Conservation (phyloP, 2,113 vertebrate species). For the Phainopepla nitens region DNA sequence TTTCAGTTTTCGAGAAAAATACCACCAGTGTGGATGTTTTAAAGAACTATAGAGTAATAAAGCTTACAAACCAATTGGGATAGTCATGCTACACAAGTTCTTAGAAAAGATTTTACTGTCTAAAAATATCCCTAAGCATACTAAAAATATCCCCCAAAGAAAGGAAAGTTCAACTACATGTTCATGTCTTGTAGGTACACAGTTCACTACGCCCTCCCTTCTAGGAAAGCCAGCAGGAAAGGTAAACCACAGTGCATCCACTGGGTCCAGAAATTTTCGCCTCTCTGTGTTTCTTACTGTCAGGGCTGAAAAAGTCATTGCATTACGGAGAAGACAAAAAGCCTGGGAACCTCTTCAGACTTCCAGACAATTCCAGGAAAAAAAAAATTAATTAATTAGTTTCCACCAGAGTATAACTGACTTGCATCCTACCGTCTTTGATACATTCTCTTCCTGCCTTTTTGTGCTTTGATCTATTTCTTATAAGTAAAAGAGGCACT, state of each 20-base stretch:
- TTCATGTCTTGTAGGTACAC: background rate
- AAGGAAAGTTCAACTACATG: background rate
- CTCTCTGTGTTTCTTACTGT: background rate
- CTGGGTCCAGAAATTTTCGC: background rate
- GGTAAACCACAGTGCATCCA: background rate
- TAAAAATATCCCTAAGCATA: background rate
- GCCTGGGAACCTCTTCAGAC: background rate
- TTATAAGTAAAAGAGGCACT: background rate
- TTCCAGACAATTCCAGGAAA: background rate
- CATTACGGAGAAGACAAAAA: background rate
- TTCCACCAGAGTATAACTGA: background rate
- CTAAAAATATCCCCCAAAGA: background rate
- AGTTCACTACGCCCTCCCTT: background rate
- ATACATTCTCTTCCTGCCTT: background rate
- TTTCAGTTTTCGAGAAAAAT: background rate
- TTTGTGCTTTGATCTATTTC: background rate
- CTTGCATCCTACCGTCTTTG: background rate
- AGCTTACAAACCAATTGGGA: background rate
- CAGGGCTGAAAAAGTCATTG: background rate
- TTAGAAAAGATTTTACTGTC: background rate
- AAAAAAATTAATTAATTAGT: background rate
- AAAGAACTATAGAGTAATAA: background rate
- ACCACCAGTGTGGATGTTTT: background rate
- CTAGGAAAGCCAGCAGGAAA: background rate
- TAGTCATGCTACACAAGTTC: background rate